These are phyloP conservation scores for Melopsittacus undulatus DNA, from an alignment of 2,797 vertebrate genomes.

Conservation along the genomic window DNA sequence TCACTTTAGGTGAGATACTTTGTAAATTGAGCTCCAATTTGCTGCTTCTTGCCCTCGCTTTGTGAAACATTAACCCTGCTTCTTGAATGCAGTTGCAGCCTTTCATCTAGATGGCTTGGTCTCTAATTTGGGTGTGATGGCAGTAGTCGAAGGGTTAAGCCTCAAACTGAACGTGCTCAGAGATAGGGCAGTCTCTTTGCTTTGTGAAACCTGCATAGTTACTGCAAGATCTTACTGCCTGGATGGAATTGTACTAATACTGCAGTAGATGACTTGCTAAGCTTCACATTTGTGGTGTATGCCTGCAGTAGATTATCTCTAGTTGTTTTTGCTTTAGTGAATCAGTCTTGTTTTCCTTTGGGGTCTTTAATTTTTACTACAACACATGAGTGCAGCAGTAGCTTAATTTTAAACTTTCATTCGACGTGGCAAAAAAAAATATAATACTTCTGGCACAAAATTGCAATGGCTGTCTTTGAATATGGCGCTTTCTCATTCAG, in stretches of 20 bases:
- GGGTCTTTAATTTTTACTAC: not conserved
- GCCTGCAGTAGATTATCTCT: rapidly evolving
- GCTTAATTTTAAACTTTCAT: not conserved
- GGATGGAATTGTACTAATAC: not conserved
- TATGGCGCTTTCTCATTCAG: not conserved
- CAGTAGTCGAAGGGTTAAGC: not conserved
- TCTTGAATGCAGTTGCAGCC: not conserved
- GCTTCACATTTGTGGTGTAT: not conserved
- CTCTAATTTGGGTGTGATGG: not conserved
- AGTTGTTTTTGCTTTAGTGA: not conserved
- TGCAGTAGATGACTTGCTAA: rapidly evolving
- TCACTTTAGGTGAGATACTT: not conserved
- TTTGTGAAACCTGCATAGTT: not conserved
- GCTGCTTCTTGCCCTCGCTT: not conserved
- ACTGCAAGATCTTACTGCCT: rapidly evolving
- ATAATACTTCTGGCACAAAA: not conserved
- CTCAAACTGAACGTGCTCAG: rapidly evolving
- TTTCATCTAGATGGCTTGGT: not conserved
- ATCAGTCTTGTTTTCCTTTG: not conserved
- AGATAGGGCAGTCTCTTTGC: rapidly evolving
- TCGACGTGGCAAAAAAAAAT: not conserved
- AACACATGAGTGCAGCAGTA: not conserved
- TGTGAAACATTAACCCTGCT: not conserved
- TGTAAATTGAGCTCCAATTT: not conserved
- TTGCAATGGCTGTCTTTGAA: not conserved